These are phyloP conservation scores for Sylvicapra grimmia DNA, from an alignment of 2,113 vertebrate species.

Conservation along the genomic window DNA sequence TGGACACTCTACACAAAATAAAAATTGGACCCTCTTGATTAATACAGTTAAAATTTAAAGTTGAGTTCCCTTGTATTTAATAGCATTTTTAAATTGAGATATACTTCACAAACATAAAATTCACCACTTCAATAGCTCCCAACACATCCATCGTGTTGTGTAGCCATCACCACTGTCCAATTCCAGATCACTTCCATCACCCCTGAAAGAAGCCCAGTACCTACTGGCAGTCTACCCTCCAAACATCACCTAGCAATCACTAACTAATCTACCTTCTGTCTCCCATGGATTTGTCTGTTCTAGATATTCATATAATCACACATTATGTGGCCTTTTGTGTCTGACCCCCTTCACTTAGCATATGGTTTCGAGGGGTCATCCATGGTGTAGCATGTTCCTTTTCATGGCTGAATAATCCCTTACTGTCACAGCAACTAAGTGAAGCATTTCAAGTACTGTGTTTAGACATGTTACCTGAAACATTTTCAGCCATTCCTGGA, in stretches of 20 bases:
- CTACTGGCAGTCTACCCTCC: neutral
- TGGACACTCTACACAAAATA: neutral
- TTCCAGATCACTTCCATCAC: neutral
- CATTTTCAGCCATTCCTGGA: slow-evolving; percentile 99
- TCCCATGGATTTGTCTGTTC: neutral
- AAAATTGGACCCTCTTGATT: neutral
- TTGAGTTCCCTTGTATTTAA: neutral
- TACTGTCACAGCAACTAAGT: neutral
- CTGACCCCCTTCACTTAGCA: neutral
- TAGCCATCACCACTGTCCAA: neutral
- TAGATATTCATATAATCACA: neutral
- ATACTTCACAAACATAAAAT: neutral
- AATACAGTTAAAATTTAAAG: slow-evolving; percentile 29
- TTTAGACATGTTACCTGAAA: slow-evolving; percentile 89
- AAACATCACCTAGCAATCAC: neutral
- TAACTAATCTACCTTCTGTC: neutral
- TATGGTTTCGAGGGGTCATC: neutral
- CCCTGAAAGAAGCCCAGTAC: neutral
- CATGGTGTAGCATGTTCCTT: neutral
- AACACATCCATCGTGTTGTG: neutral
- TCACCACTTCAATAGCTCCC: neutral
- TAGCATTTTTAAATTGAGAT: neutral
- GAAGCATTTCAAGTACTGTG: slow-evolving; percentile 6
- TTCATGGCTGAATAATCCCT: neutral
- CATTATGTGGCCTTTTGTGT: neutral